These are phyloP conservation scores for Mylabris sibirica DNA, from an alignment of 2,888 invertebrate species.

Conservation along the genomic window DNA sequence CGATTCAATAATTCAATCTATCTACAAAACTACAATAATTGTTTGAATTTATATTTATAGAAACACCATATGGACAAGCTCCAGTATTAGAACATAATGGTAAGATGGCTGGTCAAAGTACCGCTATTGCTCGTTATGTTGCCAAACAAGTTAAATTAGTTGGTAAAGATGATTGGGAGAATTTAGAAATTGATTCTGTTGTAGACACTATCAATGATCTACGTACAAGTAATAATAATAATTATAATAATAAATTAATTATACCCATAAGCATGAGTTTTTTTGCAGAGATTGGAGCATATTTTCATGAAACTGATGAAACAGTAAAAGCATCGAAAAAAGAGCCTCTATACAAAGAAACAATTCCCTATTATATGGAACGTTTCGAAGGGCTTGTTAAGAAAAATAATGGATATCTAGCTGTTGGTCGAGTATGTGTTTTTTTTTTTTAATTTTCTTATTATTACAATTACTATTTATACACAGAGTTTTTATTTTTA, in stretches of 20 bases:
- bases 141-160: constrained; percentile 69
- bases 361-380: constrained; percentile 67
- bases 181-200: constrained; percentile 69
- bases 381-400: constrained; percentile 67
- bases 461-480: too few species aligned
- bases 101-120: constrained; percentile 68
- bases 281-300: constrained; percentile 63
- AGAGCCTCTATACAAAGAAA: constrained; percentile 62
- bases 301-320: constrained; percentile 66
- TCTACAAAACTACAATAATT: too few species aligned
- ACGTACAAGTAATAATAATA: constrained; percentile 66
- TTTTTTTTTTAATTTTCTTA: not conserved
- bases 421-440: constrained; percentile 59
- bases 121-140: constrained; percentile 69
- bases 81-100: constrained; percentile 72
- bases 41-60: constrained; percentile 57
- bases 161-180: constrained; percentile 67
- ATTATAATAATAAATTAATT: too few species aligned
- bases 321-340: constrained; percentile 63
- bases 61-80: constrained; percentile 70
- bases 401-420: constrained; percentile 68
- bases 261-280: too few species aligned
- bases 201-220: constrained; percentile 70
- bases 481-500: constrained; percentile 20
- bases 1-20: too few species aligned